Conservation (phyloP, 2,113 vertebrate genomes). For the Alouatta palliata region DNA sequence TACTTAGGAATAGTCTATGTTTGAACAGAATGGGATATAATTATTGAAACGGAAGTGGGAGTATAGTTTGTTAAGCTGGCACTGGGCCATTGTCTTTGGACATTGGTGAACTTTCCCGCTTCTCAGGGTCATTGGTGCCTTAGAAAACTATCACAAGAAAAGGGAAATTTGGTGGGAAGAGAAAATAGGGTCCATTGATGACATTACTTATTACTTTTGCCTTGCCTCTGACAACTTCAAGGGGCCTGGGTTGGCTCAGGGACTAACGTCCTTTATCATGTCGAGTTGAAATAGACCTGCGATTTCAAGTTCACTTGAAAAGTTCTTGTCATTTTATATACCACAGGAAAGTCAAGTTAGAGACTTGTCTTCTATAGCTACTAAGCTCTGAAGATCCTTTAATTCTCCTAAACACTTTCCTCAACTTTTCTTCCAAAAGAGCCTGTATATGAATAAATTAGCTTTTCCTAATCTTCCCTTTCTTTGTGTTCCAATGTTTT, state of each 20-base stretch:
- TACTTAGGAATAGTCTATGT: background rate
- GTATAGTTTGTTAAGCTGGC: background rate
- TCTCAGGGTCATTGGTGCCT: background rate
- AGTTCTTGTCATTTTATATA: background rate
- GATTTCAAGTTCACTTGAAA: background rate
- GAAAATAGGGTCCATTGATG: background rate
- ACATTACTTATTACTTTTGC: background rate
- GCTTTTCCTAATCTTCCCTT: background rate
- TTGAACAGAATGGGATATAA: background rate
- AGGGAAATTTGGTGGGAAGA: background rate
- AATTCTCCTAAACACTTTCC: background rate
- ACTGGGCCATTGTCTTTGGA: background rate
- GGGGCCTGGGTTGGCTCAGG: too few relatives aligned
- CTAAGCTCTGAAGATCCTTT: background rate
- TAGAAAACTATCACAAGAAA: background rate
- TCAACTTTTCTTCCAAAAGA: background rate
- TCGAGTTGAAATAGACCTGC: background rate
- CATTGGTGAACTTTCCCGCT: background rate
- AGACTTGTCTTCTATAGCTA: background rate
- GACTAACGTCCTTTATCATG: background rate
- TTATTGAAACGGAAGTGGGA: background rate
- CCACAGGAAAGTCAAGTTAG: background rate
- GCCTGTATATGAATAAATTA: background rate
- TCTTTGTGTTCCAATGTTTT: background rate
- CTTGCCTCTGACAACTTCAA: background rate